phyloP scores from a whole-genome alignment of 2,888 invertebrate genomes.

The Polydesmus complanatus region DNA sequence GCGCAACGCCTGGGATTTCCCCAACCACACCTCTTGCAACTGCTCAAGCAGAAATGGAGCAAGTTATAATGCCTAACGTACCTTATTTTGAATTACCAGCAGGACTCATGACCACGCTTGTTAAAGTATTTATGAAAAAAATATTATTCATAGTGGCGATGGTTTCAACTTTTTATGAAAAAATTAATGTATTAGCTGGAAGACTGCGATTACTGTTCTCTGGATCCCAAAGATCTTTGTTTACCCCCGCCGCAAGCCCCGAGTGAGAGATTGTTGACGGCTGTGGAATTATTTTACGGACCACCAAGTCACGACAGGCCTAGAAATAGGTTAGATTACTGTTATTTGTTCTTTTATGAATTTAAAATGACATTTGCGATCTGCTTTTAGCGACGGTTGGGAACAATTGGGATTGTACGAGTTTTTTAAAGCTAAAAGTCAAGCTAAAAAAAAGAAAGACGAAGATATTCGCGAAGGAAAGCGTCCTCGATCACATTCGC shows the following conservation, averaged over 20 bases:
- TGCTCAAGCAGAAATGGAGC: constrained; percentile 33
- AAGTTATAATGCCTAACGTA: constrained; percentile 64
- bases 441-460: constrained; percentile 74
- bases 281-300: constrained; percentile 91
- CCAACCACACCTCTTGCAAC: constrained; percentile 28
- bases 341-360: background rate
- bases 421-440: constrained; percentile 91
- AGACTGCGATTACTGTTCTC: constrained; percentile 73
- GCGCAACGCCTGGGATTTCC: constrained; percentile 30
- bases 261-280: constrained; percentile 77
- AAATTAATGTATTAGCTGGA: constrained; percentile 46
- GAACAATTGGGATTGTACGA: constrained; percentile 94
- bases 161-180: background rate
- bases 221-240: constrained; percentile 79
- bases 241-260: constrained; percentile 92
- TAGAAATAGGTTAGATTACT: constrained; percentile 46
- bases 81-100: constrained; percentile 96
- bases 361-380: background rate
- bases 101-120: constrained; percentile 92
- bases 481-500: constrained; percentile 41
- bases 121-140: constrained; percentile 45
- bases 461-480: constrained; percentile 58
- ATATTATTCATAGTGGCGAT: background rate
- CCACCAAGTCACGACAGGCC: constrained; percentile 89
- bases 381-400: constrained; percentile 67